Conservation (phyloP, 2,888 invertebrate genomes). For the Invenusta paracnida region DNA sequence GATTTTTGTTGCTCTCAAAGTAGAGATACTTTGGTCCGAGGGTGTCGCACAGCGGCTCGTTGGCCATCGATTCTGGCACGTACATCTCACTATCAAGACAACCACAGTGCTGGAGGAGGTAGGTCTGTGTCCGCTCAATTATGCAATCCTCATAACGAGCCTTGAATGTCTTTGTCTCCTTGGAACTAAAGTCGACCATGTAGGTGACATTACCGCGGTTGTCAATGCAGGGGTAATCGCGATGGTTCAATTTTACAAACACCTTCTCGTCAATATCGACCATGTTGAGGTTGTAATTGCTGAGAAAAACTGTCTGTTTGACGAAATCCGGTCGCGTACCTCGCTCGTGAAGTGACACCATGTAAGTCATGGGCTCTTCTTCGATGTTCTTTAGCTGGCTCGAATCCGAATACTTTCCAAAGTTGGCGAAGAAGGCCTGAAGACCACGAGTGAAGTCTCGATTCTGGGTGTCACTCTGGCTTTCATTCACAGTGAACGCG, state of each 20-base stretch:
- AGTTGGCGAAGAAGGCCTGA: background rate
- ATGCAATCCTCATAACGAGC: background rate
- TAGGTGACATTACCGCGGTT: background rate
- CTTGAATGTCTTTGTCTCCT: background rate
- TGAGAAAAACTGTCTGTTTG: slow-evolving; percentile 2
- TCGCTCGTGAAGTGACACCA: slow-evolving; percentile 1
- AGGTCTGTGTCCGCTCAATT: background rate
- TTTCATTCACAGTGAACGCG: background rate
- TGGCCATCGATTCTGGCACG: background rate
- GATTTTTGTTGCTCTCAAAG: background rate
- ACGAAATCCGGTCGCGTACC: background rate
- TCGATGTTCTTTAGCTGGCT: background rate
- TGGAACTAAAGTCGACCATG: background rate
- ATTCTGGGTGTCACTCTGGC: background rate
- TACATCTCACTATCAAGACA: background rate
- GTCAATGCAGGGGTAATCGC: background rate
- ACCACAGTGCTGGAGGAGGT: background rate
- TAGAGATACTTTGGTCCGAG: background rate
- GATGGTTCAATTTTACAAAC: background rate
- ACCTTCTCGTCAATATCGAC: slow-evolving; percentile 1
- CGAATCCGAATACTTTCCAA: background rate
- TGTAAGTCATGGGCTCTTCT: slow-evolving; percentile 7
- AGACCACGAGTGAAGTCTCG: background rate
- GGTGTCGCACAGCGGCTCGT: background rate
- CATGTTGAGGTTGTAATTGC: background rate